phyloP scores from a whole-genome alignment of 2,113 vertebrate species.

The Hipposideros armiger region DNA sequence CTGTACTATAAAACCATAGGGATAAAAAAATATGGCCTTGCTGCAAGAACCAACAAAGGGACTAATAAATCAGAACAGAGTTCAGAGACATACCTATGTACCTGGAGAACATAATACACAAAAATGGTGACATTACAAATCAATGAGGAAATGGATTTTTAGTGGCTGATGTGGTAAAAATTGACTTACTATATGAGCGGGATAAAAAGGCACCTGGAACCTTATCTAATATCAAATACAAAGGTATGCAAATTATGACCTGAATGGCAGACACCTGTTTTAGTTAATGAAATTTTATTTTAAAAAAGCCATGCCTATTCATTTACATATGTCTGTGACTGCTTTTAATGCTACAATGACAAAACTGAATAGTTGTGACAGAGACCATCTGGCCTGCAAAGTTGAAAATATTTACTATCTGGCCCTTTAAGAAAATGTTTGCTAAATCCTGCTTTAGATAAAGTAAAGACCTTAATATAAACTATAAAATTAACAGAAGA shows the following conservation, averaged over 20 bases:
- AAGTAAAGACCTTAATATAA: neutral
- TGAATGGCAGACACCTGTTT: neutral
- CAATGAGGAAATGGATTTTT: neutral
- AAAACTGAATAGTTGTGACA: neutral
- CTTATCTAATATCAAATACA: neutral
- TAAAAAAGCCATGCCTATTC: neutral
- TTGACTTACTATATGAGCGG: neutral
- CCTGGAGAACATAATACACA: neutral
- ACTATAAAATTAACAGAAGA: neutral
- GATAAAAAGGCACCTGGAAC: neutral
- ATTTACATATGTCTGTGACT: neutral
- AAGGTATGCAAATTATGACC: neutral
- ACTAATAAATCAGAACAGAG: neutral
- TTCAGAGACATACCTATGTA: neutral
- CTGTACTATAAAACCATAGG: neutral
- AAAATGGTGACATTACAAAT: neutral
- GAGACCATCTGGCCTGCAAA: neutral
- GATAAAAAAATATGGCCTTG: neutral
- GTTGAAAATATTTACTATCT: neutral
- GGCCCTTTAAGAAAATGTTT: slow-evolving; percentile 8
- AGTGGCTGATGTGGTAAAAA: neutral
- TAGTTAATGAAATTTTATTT: neutral
- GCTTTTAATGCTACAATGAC: neutral
- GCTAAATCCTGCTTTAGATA: neutral
- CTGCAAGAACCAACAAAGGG: neutral